phyloP scores from a whole-genome alignment of 1,140 invertebrate species.

The Neuroterus valhalla region DNA sequence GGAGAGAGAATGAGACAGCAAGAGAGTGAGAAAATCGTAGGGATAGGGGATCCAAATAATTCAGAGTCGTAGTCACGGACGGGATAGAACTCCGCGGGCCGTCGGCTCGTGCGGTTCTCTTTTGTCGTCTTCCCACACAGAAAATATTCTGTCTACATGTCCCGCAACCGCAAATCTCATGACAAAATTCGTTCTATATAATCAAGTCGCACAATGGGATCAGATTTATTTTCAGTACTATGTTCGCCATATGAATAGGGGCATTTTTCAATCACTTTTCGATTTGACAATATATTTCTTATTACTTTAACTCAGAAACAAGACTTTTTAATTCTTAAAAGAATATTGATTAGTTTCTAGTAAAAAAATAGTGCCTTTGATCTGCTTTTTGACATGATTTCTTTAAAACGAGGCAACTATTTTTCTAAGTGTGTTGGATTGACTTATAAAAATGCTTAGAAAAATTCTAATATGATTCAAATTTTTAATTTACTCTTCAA shows the following conservation, averaged over 20 bases:
- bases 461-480: no score
- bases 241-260: background rate
- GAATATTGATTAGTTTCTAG: no score
- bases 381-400: no score
- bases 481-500: no score
- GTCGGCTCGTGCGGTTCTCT: slow-evolving; percentile 68
- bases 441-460: no score
- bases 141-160: slow-evolving; percentile 1
- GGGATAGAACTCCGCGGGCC: slow-evolving; percentile 68
- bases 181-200: background rate
- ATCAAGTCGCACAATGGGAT: background rate
- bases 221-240: background rate
- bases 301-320: no score
- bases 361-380: no score
- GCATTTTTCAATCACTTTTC: background rate
- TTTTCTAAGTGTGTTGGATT: no score
- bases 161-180: background rate
- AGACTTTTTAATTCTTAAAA: no score
- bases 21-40: slow-evolving; percentile 62
- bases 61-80: slow-evolving; percentile 63
- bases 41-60: slow-evolving; percentile 72
- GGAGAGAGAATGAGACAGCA: slow-evolving; percentile 59
- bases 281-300: no score
- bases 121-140: slow-evolving; percentile 14
- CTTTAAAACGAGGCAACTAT: no score